Base-by-base conservation (phyloP, 2,113 vertebrate species). In the Anguilla rostrata region DNA sequence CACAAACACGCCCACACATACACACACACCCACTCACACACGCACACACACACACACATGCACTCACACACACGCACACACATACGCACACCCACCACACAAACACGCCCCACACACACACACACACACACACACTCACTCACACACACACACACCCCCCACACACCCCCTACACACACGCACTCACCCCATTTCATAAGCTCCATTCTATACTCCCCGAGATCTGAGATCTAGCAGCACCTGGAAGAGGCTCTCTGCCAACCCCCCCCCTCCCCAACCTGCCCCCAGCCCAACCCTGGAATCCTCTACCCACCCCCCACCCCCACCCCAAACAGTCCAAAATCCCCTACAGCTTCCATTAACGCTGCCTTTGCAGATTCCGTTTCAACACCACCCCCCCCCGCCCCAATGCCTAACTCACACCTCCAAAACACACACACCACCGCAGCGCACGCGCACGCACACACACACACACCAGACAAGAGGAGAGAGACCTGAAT, bases 181-280 rank as follows among this genome's bases (percentile, higher is more conserved):
- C 89, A 90, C 86, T 91, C 16, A 29, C 84, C 39, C 85, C 53
- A n/a, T 34, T n/a, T 39, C 29, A 56, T 78, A 43, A 53, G 71
- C 43, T 84, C 87, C 89, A 84, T 20, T 85, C 89, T 92, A 90
- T 90, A 94, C 94, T 94, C 93, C 91, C 39, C 83, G 88, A 92
- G 93, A 93, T 94, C 85, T 84, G 88, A 92, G 93, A 93, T 94
- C 85, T 84, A 91, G 88, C 85, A 88, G 90, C 92, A 93, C 94
- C 93, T 93, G 91, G 91, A 92, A 90, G 89, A 92, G 89, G 81
- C 92, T 88, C 86, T 87, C 91, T 92, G 91, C 93, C 92, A 92
- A 95, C 93, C 39, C 83, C 82, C 56, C 81, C 85, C 34, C 63
- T 63, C 84, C 34, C 85, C 57, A 86, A 78, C 57, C 78, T 75